A percentile compares a stretch with the other conserved stretches of the same genome.
phyloP scores from a whole-genome alignment of 2,797 vertebrate species.

The Eremophila alpestris region DNA sequence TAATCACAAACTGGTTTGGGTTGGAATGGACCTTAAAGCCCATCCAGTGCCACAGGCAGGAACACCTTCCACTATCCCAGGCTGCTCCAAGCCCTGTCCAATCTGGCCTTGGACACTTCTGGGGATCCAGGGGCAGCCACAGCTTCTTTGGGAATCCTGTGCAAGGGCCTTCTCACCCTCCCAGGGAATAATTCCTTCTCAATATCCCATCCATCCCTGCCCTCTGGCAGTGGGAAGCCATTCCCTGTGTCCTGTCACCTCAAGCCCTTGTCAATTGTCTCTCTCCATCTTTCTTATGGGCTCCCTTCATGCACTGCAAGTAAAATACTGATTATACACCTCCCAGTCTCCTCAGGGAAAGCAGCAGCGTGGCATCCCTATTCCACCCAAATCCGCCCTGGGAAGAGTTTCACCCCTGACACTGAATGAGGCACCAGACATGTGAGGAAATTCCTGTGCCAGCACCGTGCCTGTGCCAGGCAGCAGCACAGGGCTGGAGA shows the following conservation, averaged over 20 bases:
- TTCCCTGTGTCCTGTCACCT: not conserved
- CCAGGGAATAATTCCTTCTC: not conserved
- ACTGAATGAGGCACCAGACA: rapidly evolving
- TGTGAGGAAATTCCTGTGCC: not conserved
- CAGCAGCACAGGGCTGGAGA: not conserved
- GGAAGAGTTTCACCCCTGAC: not conserved
- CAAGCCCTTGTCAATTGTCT: rapidly evolving
- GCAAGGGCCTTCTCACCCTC: not conserved
- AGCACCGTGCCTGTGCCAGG: not conserved
- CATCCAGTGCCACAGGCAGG: not conserved
- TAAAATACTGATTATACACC: not conserved
- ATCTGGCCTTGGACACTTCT: not conserved
- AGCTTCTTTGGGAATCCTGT: not conserved
- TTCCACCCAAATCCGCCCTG: not conserved
- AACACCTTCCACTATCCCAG: not conserved
- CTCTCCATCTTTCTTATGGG: not conserved
- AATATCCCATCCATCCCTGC: not conserved
- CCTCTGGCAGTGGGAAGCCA: not conserved
- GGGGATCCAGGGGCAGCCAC: not conserved
- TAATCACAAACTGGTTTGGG: not conserved
- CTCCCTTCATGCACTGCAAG: not conserved
- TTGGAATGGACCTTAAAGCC: not conserved
- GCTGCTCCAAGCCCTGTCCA: not conserved
- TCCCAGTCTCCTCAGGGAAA: not conserved
- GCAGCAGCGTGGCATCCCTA: not conserved